phyloP scores from a whole-genome alignment of 2,888 invertebrate genomes.

The Ramazzottius varieornatus region DNA sequence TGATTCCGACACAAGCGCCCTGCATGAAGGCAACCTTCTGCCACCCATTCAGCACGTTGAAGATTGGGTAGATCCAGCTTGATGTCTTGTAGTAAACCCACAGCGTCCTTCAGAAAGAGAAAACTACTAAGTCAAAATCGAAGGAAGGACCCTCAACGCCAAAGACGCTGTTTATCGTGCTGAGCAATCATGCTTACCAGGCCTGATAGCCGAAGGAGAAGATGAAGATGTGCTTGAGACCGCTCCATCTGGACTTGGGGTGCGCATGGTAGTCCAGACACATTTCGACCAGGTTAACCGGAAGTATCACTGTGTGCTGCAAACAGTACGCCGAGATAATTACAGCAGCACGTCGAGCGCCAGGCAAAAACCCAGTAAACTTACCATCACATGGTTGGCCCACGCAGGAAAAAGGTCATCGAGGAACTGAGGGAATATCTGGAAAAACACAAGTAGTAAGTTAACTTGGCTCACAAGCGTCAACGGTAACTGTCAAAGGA shows the following conservation, averaged over 20 bases:
- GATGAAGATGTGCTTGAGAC: background rate
- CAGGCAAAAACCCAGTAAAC: background rate
- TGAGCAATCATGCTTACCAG: background rate
- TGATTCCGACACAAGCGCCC: background rate
- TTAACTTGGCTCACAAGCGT: background rate
- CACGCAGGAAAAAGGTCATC: background rate
- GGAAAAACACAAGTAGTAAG: background rate
- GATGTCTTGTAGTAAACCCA: conserved; percentile 1
- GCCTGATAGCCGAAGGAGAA: background rate
- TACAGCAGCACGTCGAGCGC: background rate
- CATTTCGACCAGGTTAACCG: background rate
- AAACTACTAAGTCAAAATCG: background rate
- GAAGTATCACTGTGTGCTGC: background rate
- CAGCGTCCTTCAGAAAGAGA: background rate
- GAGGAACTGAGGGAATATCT: background rate
- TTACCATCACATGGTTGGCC: conserved; percentile 1
- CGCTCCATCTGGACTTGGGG: background rate
- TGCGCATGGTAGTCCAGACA: background rate
- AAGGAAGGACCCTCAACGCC: background rate
- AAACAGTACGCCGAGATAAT: background rate
- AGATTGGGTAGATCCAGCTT: background rate
- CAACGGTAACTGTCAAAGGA: background rate
- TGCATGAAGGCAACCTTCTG: background rate
- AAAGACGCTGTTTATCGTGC: too few species aligned
- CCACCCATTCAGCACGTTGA: background rate